phyloP scores from a whole-genome alignment of 2,888 invertebrate species.

The Brachypalpus laphriformis region DNA sequence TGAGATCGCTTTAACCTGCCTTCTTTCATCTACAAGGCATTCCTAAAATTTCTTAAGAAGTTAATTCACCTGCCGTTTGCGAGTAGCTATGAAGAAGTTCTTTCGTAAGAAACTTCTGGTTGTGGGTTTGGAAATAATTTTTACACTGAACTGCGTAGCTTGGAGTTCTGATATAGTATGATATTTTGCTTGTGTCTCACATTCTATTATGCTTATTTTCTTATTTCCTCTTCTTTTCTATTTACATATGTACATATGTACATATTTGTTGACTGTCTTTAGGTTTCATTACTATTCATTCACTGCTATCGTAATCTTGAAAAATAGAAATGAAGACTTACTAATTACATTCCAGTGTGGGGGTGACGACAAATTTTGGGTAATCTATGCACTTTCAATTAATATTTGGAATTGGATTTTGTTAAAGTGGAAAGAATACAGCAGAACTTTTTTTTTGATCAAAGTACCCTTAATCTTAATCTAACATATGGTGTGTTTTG shows the following conservation, averaged over 20 bases:
- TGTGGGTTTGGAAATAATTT: slow-evolving; percentile 1
- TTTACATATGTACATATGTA: no score
- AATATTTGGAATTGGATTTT: background rate
- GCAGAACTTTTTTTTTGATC: no score
- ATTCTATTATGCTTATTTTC: slow-evolving; percentile 24
- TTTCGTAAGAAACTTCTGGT: background rate
- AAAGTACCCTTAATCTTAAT: no score
- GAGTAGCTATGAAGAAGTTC: background rate
- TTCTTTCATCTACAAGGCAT: background rate
- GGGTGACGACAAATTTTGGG: background rate
- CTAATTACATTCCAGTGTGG: background rate
- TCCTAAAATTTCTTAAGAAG: background rate
- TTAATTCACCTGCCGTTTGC: slow-evolving; percentile 20
- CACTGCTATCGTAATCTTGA: slow-evolving; percentile 20
- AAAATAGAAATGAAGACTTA: slow-evolving; percentile 10
- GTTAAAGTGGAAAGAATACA: no score
- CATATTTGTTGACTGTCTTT: slow-evolving; percentile 32
- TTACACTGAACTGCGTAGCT: slow-evolving; percentile 20
- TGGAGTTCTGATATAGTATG: slow-evolving; percentile 25
- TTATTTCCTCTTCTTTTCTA: background rate
- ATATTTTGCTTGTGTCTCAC: slow-evolving; percentile 29
- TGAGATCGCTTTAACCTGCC: background rate
- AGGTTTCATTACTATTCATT: slow-evolving; percentile 28
- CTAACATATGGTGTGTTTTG: no score
- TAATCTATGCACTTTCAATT: background rate